Conservation (phyloP, 2,113 vertebrate species). For the Archocentrus centrarchus region DNA sequence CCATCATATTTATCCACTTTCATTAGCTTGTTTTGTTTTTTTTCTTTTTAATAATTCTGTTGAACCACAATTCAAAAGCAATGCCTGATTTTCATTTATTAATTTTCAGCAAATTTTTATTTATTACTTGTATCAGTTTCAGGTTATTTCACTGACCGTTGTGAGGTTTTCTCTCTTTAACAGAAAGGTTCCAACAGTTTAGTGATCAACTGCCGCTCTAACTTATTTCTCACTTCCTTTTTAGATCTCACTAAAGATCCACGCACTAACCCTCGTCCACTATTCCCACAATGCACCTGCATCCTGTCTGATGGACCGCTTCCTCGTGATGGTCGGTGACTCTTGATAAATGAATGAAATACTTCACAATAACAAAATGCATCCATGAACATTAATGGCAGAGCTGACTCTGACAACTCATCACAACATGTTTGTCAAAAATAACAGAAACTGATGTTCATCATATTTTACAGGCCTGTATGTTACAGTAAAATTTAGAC, state of each 20-base stretch:
- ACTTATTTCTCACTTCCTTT: too few species aligned
- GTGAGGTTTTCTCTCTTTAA: too few species aligned
- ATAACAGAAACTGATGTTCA: neutral
- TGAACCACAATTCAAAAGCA: too few species aligned
- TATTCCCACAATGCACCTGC: constrained; percentile 73
- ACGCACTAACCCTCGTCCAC: neutral
- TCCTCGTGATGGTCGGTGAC: too few species aligned
- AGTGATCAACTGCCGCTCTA: too few species aligned
- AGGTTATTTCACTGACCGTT: too few species aligned
- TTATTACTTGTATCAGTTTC: too few species aligned
- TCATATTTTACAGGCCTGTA: neutral
- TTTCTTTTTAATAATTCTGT: too few species aligned
- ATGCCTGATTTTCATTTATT: neutral
- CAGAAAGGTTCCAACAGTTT: too few species aligned
- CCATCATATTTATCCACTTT: too few species aligned
- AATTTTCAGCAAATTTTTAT: neutral
- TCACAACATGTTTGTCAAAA: neutral
- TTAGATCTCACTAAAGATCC: constrained; percentile 60
- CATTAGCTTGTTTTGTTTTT: too few species aligned
- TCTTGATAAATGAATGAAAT: neutral
- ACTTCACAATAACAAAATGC: neutral
- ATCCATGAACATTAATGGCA: rapidly evolving
- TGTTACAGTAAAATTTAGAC: constrained; percentile 33
- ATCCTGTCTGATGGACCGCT: neutral
- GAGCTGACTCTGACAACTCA: neutral